These are phyloP conservation scores for Eristalis arbustorum DNA, from an alignment of 2,888 invertebrate species.

Conservation along the genomic window DNA sequence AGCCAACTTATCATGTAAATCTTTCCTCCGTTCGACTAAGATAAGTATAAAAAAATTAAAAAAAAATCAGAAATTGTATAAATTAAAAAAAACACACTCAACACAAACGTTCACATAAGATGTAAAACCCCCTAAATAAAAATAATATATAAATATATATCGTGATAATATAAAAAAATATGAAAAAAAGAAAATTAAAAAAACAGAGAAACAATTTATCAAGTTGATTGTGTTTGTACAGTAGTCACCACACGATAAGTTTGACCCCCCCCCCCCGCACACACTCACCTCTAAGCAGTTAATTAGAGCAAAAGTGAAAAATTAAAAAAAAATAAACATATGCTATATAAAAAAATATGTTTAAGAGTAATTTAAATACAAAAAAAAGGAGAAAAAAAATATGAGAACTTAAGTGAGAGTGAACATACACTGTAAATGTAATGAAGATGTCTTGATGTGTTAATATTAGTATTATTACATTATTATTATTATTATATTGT, in stretches of 20 bases:
- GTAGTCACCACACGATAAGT: constrained; percentile 64
- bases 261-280: constrained; percentile 10
- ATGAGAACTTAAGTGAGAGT: constrained; percentile 57
- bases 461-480: constrained; percentile 73
- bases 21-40: constrained; percentile 65
- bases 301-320: constrained; percentile 71
- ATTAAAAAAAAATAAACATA: constrained; percentile 23
- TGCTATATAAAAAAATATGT: constrained; percentile 73
- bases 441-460: constrained; percentile 72
- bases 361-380: constrained; percentile 68
- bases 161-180: constrained; percentile 72
- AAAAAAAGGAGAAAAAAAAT: constrained; percentile 30
- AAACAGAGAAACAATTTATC: constrained; percentile 57
- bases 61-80: constrained; percentile 42
- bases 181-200: constrained; percentile 62
- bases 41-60: constrained; percentile 16
- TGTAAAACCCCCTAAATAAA: constrained; percentile 51
- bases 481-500: constrained; percentile 68
- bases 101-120: constrained; percentile 32
- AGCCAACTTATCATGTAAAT: constrained; percentile 71
- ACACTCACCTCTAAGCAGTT: constrained; percentile 56
- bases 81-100: constrained; percentile 17
- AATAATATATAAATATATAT: constrained; percentile 45
- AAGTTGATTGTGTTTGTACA: constrained; percentile 65
- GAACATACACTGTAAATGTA: constrained; percentile 64